Evolutionary conservation across 2,113 vertebrate species (phyloP).

Genomic region (Oriolus oriolus): DNA sequence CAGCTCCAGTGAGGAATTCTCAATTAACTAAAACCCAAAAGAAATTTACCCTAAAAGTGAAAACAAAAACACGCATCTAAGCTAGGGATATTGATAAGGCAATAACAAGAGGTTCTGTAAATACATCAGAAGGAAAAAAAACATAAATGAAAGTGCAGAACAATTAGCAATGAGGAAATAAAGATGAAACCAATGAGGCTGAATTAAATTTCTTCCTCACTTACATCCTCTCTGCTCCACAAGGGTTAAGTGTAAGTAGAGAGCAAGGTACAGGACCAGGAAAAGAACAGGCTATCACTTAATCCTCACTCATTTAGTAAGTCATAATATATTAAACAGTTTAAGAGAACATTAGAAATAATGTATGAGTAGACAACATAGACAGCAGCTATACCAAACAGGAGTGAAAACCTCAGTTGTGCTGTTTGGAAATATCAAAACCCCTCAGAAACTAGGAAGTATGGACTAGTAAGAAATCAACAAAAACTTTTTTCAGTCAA

Average conservation of each 20-base stretch:
- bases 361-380: not conserved
- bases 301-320: conserved; percentile 4
- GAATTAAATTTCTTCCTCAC: not conserved
- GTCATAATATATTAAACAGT: conserved; percentile 33
- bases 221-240: not conserved
- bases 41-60: not conserved
- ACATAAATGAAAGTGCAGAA: not conserved
- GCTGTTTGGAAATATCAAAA: not conserved
- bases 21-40: not conserved
- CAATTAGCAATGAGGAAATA: not conserved
- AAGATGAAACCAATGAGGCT: not conserved
- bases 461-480: not conserved
- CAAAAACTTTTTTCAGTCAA: not conserved
- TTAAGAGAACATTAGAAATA: not conserved
- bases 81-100: not conserved
- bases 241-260: not conserved
- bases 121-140: not conserved
- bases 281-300: not conserved
- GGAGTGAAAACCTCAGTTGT: not conserved
- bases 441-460: not conserved
- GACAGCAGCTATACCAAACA: not conserved
- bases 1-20: not conserved
- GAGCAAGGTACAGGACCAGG: not conserved
- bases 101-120: not conserved
- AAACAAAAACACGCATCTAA: not conserved